Percentiles rank a stretch among this genome's conserved stretches.
These are phyloP conservation scores for Verasper variegatus DNA, from an alignment of 2,113 vertebrate genomes.

Conservation along the genomic window DNA sequence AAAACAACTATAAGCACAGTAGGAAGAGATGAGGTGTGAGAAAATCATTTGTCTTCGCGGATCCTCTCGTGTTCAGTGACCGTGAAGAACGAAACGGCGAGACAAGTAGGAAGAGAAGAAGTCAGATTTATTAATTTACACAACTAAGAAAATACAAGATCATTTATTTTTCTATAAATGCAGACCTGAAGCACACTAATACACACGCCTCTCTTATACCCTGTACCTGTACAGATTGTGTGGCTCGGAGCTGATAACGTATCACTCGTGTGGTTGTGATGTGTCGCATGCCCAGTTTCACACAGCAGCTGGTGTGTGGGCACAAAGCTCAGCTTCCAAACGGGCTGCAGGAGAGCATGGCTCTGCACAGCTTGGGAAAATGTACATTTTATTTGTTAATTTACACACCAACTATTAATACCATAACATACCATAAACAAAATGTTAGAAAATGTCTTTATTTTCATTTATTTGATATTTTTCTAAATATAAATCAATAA, in stretches of 20 bases:
- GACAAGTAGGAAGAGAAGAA: not conserved
- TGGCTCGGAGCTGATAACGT: slow-evolving; percentile 27
- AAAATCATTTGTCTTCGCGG: slow-evolving; percentile 12
- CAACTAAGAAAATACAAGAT: not conserved
- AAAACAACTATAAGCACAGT: slow-evolving; percentile 33
- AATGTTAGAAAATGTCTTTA: not conserved
- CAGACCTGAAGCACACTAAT: not conserved
- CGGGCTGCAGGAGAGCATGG: slow-evolving; percentile 33
- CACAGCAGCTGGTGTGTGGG: slow-evolving; percentile 80
- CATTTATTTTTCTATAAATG: not conserved
- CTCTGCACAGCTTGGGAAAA: slow-evolving; percentile 32
- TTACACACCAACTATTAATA: slow-evolving; percentile 17
- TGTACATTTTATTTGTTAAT: slow-evolving; percentile 37
- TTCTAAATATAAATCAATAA: not conserved
- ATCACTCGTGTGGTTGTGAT: slow-evolving; percentile 31
- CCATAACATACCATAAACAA: not conserved
- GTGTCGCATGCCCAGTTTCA: slow-evolving; percentile 66
- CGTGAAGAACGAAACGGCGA: not conserved
- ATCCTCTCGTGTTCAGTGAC: not conserved
- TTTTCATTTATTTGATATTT: not conserved
- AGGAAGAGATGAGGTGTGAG: slow-evolving; percentile 32
- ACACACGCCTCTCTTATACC: not conserved
- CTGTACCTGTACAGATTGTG: slow-evolving; percentile 32
- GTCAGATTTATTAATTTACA: not conserved
- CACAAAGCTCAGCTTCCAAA: slow-evolving; percentile 50